Evolutionary conservation across 2,113 vertebrate species (phyloP).

Genomic region (Nymphicus hollandicus): DNA sequence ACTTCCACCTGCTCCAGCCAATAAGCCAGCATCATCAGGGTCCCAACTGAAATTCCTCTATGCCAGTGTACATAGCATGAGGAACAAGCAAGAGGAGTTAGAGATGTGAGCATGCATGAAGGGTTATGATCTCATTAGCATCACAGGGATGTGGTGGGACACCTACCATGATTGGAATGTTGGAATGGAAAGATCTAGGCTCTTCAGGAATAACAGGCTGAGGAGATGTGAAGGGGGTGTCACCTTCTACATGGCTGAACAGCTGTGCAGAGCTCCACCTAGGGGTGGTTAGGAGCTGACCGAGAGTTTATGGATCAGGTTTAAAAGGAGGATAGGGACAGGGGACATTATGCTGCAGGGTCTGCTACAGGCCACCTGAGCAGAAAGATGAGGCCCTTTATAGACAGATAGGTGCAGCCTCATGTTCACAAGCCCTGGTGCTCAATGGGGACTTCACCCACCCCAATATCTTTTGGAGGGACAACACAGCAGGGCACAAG

Average conservation of each 20-base stretch:
- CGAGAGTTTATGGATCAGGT: neutral
- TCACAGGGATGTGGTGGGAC: neutral
- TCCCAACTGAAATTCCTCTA: neutral
- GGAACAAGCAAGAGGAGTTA: neutral
- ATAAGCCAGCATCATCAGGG: neutral
- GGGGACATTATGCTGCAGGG: neutral
- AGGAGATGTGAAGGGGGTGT: neutral
- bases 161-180: neutral
- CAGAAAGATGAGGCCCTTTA: neutral
- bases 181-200: neutral
- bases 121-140: neutral
- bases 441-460: neutral
- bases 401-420: neutral
- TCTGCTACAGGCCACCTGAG: neutral
- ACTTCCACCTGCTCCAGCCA: neutral
- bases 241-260: neutral
- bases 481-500: neutral
- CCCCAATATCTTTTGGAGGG: neutral
- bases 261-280: neutral
- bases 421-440: neutral
- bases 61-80: neutral
- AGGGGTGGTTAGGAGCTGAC: neutral
- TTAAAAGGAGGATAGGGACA: neutral
- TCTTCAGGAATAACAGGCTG: neutral
- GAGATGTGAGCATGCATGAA: neutral